Percentiles rank a stretch among this genome's conserved stretches.
These are phyloP conservation scores for Caenorhabditis japonica DNA, from an alignment of 2,888 invertebrate species.

Conservation along the genomic window DNA sequence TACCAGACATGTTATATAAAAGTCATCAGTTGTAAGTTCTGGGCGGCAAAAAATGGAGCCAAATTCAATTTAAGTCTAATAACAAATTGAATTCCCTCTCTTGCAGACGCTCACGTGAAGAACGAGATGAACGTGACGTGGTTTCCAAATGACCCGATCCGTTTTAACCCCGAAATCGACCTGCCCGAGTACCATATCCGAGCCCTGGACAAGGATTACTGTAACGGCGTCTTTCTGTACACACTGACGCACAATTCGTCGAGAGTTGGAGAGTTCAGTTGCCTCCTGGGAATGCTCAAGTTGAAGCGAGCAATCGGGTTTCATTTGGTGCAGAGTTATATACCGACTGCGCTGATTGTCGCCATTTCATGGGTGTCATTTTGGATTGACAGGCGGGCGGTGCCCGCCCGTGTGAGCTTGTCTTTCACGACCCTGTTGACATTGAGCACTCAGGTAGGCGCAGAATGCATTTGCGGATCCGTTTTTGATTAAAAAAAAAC, in stretches of 20 bases:
- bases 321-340: slow-evolving; percentile 79
- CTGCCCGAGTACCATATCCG: slow-evolving; percentile 70
- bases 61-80: too few relatives aligned
- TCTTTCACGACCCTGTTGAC: slow-evolving; percentile 67
- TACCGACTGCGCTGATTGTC: slow-evolving; percentile 67
- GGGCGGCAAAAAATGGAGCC: background rate
- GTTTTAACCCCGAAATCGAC: slow-evolving; percentile 66
- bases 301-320: slow-evolving; percentile 80
- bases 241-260: slow-evolving; percentile 69
- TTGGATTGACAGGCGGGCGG: slow-evolving; percentile 64
- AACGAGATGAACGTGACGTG: slow-evolving; percentile 73
- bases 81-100: too few relatives aligned
- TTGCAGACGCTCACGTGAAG: slow-evolving; percentile 70
- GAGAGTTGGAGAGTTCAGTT: slow-evolving; percentile 69
- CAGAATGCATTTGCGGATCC: too few relatives aligned
- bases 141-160: slow-evolving; percentile 68
- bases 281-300: slow-evolving; percentile 67
- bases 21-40: slow-evolving; percentile 94
- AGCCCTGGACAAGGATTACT: slow-evolving; percentile 65
- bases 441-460: slow-evolving; percentile 62
- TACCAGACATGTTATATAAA: slow-evolving; percentile 98
- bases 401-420: slow-evolving; percentile 65
- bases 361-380: slow-evolving; percentile 69
- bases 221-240: slow-evolving; percentile 72
- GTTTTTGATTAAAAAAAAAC: too few relatives aligned